A percentile compares a stretch with the other conserved stretches of the same genome.
These are phyloP conservation scores for Cheilosia grossa DNA, from an alignment of 2,888 invertebrate species.

Conservation along the genomic window DNA sequence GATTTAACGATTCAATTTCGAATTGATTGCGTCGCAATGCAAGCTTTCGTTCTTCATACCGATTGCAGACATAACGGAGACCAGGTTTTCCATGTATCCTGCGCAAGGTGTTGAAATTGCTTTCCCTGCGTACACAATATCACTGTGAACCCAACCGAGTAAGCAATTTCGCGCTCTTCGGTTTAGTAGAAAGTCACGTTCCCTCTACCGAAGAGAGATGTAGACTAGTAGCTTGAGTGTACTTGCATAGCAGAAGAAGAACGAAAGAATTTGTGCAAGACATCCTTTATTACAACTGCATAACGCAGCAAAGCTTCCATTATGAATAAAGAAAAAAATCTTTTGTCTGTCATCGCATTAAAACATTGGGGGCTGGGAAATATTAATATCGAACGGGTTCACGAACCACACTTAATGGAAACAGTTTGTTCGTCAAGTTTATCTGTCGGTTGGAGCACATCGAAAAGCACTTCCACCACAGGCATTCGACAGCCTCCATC, in stretches of 20 bases:
- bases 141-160: conserved; percentile 45
- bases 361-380: background rate
- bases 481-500: background rate
- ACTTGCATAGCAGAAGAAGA: conserved; percentile 22
- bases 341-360: background rate
- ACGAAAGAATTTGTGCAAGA: conserved; percentile 21
- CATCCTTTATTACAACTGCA: conserved; percentile 8
- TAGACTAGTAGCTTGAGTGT: conserved; percentile 28
- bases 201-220: conserved; percentile 19
- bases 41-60: background rate
- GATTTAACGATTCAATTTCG: conserved; percentile 45
- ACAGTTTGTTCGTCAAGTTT: background rate
- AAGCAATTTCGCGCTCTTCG: conserved; percentile 63
- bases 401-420: background rate
- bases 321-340: background rate
- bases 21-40: conserved; percentile 30
- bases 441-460: background rate
- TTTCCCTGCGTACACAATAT: conserved; percentile 40
- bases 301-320: background rate
- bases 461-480: background rate
- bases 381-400: background rate
- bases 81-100: conserved; percentile 24
- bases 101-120: conserved; percentile 58
- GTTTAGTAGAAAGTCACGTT: conserved; percentile 65
- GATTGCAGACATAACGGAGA: conserved; percentile 13